phyloP scores from a whole-genome alignment of 2,888 invertebrate species.

The Lepas anatifera region DNA sequence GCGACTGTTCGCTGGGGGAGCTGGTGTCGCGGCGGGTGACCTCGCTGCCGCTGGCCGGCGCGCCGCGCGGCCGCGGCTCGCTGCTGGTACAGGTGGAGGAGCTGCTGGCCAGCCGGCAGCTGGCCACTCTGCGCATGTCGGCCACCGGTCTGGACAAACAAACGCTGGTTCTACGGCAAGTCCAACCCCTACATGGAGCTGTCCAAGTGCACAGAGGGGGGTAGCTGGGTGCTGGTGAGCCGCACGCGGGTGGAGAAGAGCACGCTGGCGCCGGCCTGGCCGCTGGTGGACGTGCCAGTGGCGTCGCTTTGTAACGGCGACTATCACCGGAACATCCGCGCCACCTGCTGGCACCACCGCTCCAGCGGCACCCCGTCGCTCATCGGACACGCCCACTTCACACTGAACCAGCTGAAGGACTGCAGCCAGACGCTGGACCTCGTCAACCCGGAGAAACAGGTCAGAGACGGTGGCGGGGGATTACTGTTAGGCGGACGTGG shows the following conservation, averaged over 20 bases:
- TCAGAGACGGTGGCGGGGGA: slow-evolving; percentile 19
- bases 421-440: slow-evolving; percentile 30
- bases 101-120: slow-evolving; percentile 32
- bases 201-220: slow-evolving; percentile 36
- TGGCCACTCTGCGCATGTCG: slow-evolving; percentile 31
- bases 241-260: slow-evolving; percentile 37
- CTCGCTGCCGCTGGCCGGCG: slow-evolving; percentile 18
- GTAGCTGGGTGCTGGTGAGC: slow-evolving; percentile 22
- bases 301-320: slow-evolving; percentile 37
- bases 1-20: slow-evolving; percentile 36
- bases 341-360: slow-evolving; percentile 37
- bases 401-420: slow-evolving; percentile 26
- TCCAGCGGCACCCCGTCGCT: slow-evolving; percentile 28
- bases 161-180: slow-evolving; percentile 32
- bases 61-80: slow-evolving; percentile 22
- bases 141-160: slow-evolving; percentile 32
- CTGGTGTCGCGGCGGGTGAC: slow-evolving; percentile 20
- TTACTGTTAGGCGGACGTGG: too few species aligned
- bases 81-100: slow-evolving; percentile 34
- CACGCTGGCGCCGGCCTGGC: slow-evolving; percentile 43
- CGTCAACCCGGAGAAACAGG: slow-evolving; percentile 31
- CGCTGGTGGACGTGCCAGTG: slow-evolving; percentile 34
- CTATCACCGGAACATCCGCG: slow-evolving; percentile 37
- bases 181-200: slow-evolving; percentile 34
- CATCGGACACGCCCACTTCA: slow-evolving; percentile 27